Conservation (phyloP, 1,140 invertebrate species). For the Lepidurus couesii region DNA sequence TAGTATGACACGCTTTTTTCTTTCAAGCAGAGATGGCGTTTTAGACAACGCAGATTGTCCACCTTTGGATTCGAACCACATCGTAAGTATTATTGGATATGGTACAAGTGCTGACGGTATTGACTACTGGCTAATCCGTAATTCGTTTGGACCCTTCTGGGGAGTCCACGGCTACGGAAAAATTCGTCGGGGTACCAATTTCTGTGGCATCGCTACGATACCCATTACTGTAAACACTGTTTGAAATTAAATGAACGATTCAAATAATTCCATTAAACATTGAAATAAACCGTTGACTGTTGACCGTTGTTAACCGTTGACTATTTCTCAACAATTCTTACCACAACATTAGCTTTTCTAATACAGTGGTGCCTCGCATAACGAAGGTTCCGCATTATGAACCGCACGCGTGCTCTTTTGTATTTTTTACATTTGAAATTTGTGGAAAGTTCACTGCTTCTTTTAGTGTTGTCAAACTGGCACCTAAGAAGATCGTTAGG, state of each 20-base stretch:
- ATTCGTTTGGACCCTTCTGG: slow-evolving; percentile 32
- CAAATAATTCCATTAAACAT: not conserved
- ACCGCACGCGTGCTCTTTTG: too few relatives aligned
- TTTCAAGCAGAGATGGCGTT: slow-evolving; percentile 38
- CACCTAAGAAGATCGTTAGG: too few relatives aligned
- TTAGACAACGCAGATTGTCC: slow-evolving; percentile 40
- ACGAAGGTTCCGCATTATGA: too few relatives aligned
- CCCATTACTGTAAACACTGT: not conserved
- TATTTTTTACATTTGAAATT: too few relatives aligned
- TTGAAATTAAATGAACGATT: not conserved
- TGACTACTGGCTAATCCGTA: slow-evolving; percentile 35
- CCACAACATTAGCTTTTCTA: too few relatives aligned
- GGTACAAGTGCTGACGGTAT: slow-evolving; percentile 43
- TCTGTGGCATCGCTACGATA: slow-evolving; percentile 27
- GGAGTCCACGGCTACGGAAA: slow-evolving; percentile 35
- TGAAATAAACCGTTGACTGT: too few relatives aligned
- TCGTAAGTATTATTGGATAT: slow-evolving; percentile 50
- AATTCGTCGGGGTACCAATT: slow-evolving; percentile 33
- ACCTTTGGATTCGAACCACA: slow-evolving; percentile 44
- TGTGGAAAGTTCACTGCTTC: too few relatives aligned
- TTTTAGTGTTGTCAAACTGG: too few relatives aligned
- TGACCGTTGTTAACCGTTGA: too few relatives aligned
- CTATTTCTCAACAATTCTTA: too few relatives aligned
- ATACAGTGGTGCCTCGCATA: too few relatives aligned
- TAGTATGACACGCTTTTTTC: not conserved